Conservation (phyloP, 2,888 invertebrate genomes). For the Nebria brevicollis region DNA sequence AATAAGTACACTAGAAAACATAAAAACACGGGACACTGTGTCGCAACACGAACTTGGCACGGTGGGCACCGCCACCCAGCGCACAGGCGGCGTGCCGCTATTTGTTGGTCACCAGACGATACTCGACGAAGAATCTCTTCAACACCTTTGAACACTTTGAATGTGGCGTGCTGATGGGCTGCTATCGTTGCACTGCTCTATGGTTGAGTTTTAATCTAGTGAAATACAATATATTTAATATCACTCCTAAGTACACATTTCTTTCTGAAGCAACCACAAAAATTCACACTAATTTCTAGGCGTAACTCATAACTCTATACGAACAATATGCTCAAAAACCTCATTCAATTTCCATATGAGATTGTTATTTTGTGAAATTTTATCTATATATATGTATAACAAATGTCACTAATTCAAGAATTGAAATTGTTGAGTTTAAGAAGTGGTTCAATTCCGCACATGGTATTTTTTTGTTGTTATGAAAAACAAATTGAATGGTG, state of each 20-base stretch:
- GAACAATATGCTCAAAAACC: too few relatives aligned
- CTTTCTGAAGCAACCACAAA: too few relatives aligned
- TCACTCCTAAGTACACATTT: not conserved
- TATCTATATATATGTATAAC: too few relatives aligned
- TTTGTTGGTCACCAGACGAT: not conserved
- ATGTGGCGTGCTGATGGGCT: not conserved
- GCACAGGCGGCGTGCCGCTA: conserved; percentile 8
- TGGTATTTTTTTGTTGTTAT: too few relatives aligned
- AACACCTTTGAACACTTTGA: not conserved
- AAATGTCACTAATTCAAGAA: too few relatives aligned
- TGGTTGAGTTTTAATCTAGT: not conserved
- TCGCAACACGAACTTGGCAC: conserved; percentile 10
- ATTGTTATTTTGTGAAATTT: too few relatives aligned
- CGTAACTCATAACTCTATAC: too few relatives aligned
- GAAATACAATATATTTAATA: not conserved
- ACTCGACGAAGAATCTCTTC: not conserved
- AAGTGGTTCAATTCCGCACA: too few relatives aligned
- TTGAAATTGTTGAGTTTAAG: too few relatives aligned
- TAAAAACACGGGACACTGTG: conserved; percentile 19
- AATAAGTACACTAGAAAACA: conserved; percentile 13
- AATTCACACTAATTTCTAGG: too few relatives aligned
- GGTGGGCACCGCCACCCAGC: not conserved
- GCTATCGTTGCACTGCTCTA: not conserved
- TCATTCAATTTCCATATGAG: too few relatives aligned
- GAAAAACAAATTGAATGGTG: too few relatives aligned